Evolutionary conservation across 1,140 invertebrate genomes (phyloP).

Genomic region (Tetramorium simillimum): DNA sequence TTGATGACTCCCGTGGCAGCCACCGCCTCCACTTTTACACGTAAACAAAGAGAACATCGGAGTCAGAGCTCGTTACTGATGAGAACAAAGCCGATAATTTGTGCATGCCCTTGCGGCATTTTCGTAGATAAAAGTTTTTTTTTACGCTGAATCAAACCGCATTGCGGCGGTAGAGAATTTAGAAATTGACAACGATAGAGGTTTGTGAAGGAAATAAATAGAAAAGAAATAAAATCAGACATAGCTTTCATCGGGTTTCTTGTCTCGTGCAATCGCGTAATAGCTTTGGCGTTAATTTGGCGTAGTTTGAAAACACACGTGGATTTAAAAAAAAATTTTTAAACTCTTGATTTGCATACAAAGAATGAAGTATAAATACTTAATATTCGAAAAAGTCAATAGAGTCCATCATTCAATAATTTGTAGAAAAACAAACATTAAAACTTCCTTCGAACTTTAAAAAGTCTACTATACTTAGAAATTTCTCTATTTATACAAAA

Average conservation of each 20-base stretch:
- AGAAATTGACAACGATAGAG: not conserved
- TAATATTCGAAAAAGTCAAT: not conserved
- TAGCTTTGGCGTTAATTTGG: slow-evolving; percentile 59
- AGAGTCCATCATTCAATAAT: not conserved
- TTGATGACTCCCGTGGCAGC: slow-evolving; percentile 85
- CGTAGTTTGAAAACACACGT: slow-evolving; percentile 50
- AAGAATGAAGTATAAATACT: not conserved
- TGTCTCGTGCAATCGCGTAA: not conserved
- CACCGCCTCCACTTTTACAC: slow-evolving; percentile 82
- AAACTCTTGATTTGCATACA: not conserved
- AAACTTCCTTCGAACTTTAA: not conserved
- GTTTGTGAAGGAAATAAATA: not conserved
- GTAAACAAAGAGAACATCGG: slow-evolving; percentile 81
- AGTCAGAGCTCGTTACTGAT: slow-evolving; percentile 75
- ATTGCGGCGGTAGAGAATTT: not conserved
- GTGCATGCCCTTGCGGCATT: not conserved
- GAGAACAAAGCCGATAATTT: slow-evolving; percentile 59
- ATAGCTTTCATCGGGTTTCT: not conserved
- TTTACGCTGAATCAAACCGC: not conserved
- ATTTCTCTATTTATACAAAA: not conserved
- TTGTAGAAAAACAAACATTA: not conserved
- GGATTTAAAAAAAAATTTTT: slow-evolving; percentile 43
- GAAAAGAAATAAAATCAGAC: not conserved
- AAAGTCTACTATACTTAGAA: not conserved
- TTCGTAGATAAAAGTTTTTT: slow-evolving; percentile 5